phyloP scores from a whole-genome alignment of 2,113 vertebrate genomes.

The Mastomys coucha region DNA sequence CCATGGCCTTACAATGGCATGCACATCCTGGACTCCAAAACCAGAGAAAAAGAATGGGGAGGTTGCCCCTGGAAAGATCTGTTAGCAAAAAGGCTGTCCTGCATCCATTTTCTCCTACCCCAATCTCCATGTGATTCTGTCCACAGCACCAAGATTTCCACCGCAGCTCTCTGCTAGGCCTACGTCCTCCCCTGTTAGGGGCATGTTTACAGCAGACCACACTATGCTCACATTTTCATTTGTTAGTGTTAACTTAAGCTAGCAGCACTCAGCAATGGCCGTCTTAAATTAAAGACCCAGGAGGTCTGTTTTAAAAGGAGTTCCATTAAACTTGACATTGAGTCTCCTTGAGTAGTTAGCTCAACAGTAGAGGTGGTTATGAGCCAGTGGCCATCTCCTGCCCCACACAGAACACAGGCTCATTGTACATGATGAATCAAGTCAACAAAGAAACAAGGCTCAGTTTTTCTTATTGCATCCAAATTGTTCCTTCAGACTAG shows the following conservation, averaged over 20 bases:
- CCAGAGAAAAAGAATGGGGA: not conserved
- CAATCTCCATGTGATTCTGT: not conserved
- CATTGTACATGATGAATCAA: slow-evolving; percentile 60
- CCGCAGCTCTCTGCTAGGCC: not conserved
- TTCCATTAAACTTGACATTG: slow-evolving; percentile 50
- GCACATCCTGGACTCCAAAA: not conserved
- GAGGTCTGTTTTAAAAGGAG: slow-evolving; percentile 50
- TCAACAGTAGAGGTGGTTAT: slow-evolving; percentile 51
- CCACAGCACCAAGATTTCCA: not conserved
- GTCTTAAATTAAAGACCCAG: slow-evolving; percentile 57
- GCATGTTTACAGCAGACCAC: not conserved
- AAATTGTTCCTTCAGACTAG: slow-evolving; percentile 62
- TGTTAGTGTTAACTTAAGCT: slow-evolving; percentile 23
- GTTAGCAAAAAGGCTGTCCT: not conserved
- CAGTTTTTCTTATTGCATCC: slow-evolving; percentile 52
- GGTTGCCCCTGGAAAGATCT: not conserved
- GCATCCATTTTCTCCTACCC: not conserved
- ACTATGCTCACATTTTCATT: not conserved
- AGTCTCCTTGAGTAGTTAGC: slow-evolving; percentile 19
- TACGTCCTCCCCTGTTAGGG: not conserved
- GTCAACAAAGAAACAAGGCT: slow-evolving; percentile 71
- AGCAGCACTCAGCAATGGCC: not conserved
- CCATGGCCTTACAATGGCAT: not conserved
- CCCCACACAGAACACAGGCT: slow-evolving; percentile 58
- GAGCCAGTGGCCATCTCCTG: slow-evolving; percentile 40